phyloP scores from a whole-genome alignment of 1,140 invertebrate genomes.

The Cephus cinctus region DNA sequence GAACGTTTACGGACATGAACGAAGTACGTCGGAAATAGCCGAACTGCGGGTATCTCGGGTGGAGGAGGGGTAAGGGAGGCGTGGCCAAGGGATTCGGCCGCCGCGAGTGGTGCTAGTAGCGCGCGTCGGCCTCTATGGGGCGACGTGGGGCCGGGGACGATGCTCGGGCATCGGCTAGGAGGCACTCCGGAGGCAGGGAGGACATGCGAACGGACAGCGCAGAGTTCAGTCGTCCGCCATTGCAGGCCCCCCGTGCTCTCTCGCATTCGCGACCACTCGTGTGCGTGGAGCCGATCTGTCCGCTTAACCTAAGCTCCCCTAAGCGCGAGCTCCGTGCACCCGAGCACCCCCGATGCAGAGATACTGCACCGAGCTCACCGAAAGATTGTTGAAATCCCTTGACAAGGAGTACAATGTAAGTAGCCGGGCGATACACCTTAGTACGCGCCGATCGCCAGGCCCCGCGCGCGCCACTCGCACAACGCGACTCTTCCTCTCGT shows the following conservation, averaged over 20 bases:
- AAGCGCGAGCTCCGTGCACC: constrained; percentile 44
- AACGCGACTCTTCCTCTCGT: too few species aligned
- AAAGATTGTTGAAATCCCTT: constrained; percentile 65
- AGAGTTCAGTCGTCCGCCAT: constrained; percentile 53
- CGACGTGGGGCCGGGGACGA: constrained; percentile 32
- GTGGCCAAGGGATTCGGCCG: constrained; percentile 8
- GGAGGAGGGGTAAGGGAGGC: constrained; percentile 3
- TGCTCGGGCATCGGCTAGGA: constrained; percentile 37
- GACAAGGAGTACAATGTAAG: constrained; percentile 72
- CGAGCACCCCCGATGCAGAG: constrained; percentile 59
- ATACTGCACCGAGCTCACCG: constrained; percentile 64
- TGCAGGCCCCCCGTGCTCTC: constrained; percentile 49
- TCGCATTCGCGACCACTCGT: constrained; percentile 42
- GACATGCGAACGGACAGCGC: constrained; percentile 47
- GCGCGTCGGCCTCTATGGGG: constrained; percentile 20
- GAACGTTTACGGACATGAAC: background rate
- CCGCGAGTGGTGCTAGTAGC: constrained; percentile 31
- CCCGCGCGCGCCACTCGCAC: too few species aligned
- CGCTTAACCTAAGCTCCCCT: constrained; percentile 40
- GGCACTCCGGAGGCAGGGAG: constrained; percentile 53
- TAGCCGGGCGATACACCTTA: constrained; percentile 30
- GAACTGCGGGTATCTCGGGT: constrained; percentile 1
- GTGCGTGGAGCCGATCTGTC: constrained; percentile 42
- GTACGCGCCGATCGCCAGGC: too few species aligned
- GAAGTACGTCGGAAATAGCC: background rate